Base-by-base conservation (phyloP, 2,113 vertebrate genomes). In the Cochlearius cochlearius region DNA sequence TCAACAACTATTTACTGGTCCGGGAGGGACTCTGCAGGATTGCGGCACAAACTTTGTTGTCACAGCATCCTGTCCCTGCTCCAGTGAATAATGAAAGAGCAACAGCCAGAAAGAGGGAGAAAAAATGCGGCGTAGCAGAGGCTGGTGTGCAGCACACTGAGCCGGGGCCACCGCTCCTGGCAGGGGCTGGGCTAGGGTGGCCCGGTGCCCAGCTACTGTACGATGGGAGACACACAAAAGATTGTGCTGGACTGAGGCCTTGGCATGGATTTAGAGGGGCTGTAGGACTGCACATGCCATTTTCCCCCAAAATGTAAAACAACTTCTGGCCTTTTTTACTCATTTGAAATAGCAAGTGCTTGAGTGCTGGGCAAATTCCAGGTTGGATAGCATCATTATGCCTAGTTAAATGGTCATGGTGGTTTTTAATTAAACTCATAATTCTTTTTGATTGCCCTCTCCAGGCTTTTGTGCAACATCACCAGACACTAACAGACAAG, bases 381-480 rank as follows among this genome's bases (percentile, higher is more conserved):
- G 39, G 23, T 49, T 0, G 0, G 43, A 75, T 23, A 43, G 34
- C 94, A 87, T 92, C 58, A 82, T 85, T 91, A 81, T 16, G 73
- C 73, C 69, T 71, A 26, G 64, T 56, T 90, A 92, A 94, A 67
- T 32, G 60, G 36, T 81, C 84, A 45, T 7, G 43, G 69, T 78
- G 60, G 27, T 52, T 91, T 96, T 91, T 92, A 96, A 95, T 97
- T 91, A 90, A 91, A 78, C 36, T 36, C 84, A 60, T 91, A 60
- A 95, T 79, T 95, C 90, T 94, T 85, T 90, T 32, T 68, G 39
- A 88, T 93, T 90, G 52, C 39, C 43, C 17, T 5, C 36, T 80
- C 41, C 50, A 67, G 50, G 75, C 53, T 88, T 93, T 62, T 88
- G 55, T 90, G 55, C 49, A 79, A 53, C 64, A 73, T 82, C 71